Evolutionary conservation across 2,888 invertebrate species (phyloP), one percentile per base, ranked within the genome.

Genomic region (Nezara viridula): DNA sequence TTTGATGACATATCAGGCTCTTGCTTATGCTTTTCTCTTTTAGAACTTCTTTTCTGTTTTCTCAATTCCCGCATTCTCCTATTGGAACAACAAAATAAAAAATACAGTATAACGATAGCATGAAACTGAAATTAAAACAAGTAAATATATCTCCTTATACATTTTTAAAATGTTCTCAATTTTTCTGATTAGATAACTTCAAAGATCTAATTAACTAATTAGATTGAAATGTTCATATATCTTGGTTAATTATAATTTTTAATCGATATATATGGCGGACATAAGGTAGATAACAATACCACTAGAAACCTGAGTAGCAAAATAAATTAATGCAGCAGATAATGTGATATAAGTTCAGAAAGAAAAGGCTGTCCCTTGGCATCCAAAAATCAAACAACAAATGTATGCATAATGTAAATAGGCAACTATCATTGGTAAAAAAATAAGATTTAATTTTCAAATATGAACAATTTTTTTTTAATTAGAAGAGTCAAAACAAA

Each of bases 1-100:
- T 94, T 90, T 90, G 90, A 90, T 92, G 91, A 90, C 92, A 91
- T 91, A 92, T 91, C 91, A 91, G 85, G 32, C 16, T 89, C 90
- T 40, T 87, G 89, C 37, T 88, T 89, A 77, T 90, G 90, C 73
- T 91, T 91, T 27, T 91, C 91, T 86, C 90, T 77, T 81, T 91
- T 91, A 21, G 88, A 89, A 87, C 87, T 81, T 32, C 89, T 86
- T 88, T 91, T 91, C 66, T 85, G 90, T 55, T 90, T 90, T 50
- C 90, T 66, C 27, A 88, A 66, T 50, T 90, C 90, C n/a, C 89
- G 44, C 91, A 91, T 90, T 19, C 90, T 90, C 85, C 89, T 89
- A 60, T 10, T 81, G 4, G 77, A 49, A 88, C 24, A 66, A 77
- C 24, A 24, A 37, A 77, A 77, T 40, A 77, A 40, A 44, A 81